Base-by-base conservation (phyloP, 2,113 vertebrate species). In the Taxidea taxus region DNA sequence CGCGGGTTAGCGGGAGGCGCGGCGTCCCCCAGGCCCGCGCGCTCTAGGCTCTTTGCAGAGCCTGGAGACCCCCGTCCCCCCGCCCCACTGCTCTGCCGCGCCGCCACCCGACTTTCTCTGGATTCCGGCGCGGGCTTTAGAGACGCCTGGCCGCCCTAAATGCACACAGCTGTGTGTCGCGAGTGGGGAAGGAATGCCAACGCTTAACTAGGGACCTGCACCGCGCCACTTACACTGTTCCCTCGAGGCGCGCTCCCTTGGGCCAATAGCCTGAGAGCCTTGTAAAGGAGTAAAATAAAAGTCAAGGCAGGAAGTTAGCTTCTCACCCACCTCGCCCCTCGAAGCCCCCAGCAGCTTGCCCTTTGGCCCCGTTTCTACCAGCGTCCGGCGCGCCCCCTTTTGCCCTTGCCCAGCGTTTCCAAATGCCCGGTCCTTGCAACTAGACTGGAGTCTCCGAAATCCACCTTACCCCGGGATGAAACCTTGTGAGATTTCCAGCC, bases 51-150 rank as follows among this genome's bases (percentile, higher is more conserved):
- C 37, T 39, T 47, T 31, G 58, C 81, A 5, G 44, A 62, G 27
- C 80, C 23, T 2, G 1, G 10, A 7, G 34, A 62, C 15, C 39
- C 27, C 31, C 62, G 13, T n/a, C 29, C 62, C 62, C 13, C 62
- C 14, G 3, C 62, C 25, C 39, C 42, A 1, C 14, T 39, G 74
- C 6, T 7, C 15, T 20, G 39, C 23, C 4, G 11, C 7, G 7
- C 6, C 0, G 29, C 47, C 66, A 42, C 42, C 58, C 9, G 77
- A 37, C n/a, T 87, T 58, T 15, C 54, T 60, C 58, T 66, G 2
- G 1, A 14, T n/a, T 34, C 20, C 5, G 39, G 23, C 1, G 4
- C 10, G 0, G 15, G 37, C 31, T 75, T 31, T 20, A 37, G 47
- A n/a, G 60, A 47, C n/a, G 23, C 12, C 49, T 23, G 11, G 4